phyloP scores from a whole-genome alignment of 2,113 vertebrate species.

The Chloebia gouldiae region DNA sequence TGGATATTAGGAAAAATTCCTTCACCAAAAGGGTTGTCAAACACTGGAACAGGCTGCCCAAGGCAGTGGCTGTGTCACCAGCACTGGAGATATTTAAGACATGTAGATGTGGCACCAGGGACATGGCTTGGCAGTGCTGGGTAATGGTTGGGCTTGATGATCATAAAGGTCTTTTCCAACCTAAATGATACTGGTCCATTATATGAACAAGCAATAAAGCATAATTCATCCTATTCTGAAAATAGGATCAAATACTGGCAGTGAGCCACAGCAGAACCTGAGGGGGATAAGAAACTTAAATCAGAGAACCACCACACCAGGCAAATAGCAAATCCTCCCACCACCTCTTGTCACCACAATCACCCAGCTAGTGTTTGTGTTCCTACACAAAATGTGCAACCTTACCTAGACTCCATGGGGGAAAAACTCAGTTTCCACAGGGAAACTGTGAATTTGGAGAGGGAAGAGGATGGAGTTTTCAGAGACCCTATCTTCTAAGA shows the following conservation, averaged over 20 bases:
- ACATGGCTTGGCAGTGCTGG: neutral
- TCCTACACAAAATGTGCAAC: neutral
- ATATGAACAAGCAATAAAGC: neutral
- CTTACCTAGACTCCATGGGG: rapidly evolving
- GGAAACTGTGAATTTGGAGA: rapidly evolving
- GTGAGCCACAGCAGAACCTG: constrained; percentile 19
- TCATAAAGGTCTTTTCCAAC: neutral
- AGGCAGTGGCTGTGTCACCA: neutral
- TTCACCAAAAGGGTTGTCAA: neutral
- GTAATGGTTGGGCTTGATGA: neutral
- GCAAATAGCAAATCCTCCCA: neutral
- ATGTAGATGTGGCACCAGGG: neutral
- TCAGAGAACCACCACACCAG: neutral
- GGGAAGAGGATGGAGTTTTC: neutral
- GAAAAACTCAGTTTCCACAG: neutral
- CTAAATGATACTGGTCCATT: neutral
- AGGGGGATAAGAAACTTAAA: neutral
- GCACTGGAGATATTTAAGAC: neutral
- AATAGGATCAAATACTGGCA: constrained; percentile 18
- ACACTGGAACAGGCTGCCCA: neutral
- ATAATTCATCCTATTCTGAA: constrained; percentile 57
- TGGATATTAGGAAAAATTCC: neutral
- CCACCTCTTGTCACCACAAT: neutral
- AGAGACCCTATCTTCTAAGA: neutral
- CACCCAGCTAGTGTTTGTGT: neutral